phyloP scores from a whole-genome alignment of 2,888 invertebrate species.

The Archips crataeganus region DNA sequence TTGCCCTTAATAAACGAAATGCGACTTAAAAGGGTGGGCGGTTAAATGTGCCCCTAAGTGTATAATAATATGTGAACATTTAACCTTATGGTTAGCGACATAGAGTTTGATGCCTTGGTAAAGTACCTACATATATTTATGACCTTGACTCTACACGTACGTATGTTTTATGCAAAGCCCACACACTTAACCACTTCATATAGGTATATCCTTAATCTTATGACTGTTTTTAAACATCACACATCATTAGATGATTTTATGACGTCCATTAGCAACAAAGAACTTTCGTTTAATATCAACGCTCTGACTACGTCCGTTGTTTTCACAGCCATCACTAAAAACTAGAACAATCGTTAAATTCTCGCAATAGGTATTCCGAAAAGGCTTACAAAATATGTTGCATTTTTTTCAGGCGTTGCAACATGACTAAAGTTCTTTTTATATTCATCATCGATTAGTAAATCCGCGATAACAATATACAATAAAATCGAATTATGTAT shows the following conservation, averaged over 20 bases:
- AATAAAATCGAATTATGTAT: background rate
- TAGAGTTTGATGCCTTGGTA: too few relatives aligned
- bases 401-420: background rate
- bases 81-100: too few relatives aligned
- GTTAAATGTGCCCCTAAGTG: too few relatives aligned
- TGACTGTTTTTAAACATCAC: background rate
- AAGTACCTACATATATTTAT: too few relatives aligned
- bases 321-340: constrained; percentile 73
- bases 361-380: background rate
- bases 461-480: constrained; percentile 11
- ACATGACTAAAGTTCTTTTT: background rate
- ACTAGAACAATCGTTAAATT: constrained; percentile 44
- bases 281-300: constrained; percentile 13
- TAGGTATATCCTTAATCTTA: background rate
- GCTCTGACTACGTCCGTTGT: constrained; percentile 52
- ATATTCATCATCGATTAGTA: constrained; percentile 11
- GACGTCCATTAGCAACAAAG: constrained; percentile 19
- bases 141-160: too few relatives aligned
- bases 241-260: background rate
- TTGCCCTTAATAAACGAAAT: too few relatives aligned
- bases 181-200: too few relatives aligned
- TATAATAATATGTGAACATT: too few relatives aligned
- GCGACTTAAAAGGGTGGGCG: too few relatives aligned
- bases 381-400: constrained; percentile 1
- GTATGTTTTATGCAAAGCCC: too few relatives aligned